Evolutionary conservation across 2,888 invertebrate species (phyloP).

Genomic region (Conops quadrifasciatus): DNA sequence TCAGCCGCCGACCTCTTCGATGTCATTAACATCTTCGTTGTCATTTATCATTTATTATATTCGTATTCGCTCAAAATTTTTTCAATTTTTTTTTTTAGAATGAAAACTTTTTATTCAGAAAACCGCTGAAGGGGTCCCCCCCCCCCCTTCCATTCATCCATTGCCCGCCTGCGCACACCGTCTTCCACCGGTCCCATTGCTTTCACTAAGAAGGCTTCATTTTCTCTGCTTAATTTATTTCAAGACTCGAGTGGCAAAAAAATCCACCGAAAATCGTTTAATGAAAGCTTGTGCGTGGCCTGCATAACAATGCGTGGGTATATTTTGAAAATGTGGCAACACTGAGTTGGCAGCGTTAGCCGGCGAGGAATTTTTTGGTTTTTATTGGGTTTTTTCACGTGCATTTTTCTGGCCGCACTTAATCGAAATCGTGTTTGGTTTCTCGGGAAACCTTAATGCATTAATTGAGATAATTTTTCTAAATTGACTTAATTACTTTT

Average conservation of each 20-base stretch:
- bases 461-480: background rate
- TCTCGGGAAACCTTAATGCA: background rate
- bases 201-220: background rate
- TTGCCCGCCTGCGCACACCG: background rate
- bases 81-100: background rate
- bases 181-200: background rate
- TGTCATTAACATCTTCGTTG: background rate
- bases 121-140: background rate
- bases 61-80: background rate
- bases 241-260: background rate
- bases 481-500: conserved; percentile 27
- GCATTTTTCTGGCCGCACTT: background rate
- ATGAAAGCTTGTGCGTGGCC: conserved; percentile 29
- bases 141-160: background rate
- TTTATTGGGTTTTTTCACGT: conserved; percentile 15
- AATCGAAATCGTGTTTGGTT: conserved; percentile 28
- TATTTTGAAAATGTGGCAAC: conserved; percentile 7
- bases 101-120: background rate
- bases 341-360: too few species aligned
- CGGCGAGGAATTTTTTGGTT: too few species aligned
- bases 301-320: conserved; percentile 12
- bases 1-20: background rate
- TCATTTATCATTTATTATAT: conserved; percentile 17
- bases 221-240: conserved; percentile 12
- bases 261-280: conserved; percentile 7